Evolutionary conservation across 1,140 invertebrate species (phyloP).

Genomic region (Cotesia glomerata): DNA sequence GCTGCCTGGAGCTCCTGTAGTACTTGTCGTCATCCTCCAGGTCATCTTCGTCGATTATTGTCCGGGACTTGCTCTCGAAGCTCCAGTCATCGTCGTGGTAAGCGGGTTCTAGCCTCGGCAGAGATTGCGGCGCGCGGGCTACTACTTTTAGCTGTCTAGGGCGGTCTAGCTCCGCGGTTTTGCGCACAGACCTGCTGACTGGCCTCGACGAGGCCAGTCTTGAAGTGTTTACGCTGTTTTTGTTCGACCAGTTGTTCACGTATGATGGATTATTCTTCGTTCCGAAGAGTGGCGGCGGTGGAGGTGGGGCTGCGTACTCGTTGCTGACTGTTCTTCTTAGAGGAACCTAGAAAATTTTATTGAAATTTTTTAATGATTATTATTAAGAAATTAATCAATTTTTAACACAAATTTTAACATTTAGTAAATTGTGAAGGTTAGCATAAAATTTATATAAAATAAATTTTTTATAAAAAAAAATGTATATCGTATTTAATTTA

Average conservation of each 20-base stretch:
- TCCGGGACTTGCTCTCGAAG: constrained; percentile 53
- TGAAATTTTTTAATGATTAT: too few species aligned
- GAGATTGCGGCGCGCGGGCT: constrained; percentile 42
- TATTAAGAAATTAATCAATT: too few species aligned
- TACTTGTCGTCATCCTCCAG: constrained; percentile 59
- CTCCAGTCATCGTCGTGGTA: constrained; percentile 51
- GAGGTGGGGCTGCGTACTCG: constrained; percentile 56
- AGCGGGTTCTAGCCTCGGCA: constrained; percentile 35
- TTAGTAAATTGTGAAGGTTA: too few species aligned
- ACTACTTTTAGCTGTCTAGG: constrained; percentile 52
- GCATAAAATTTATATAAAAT: too few species aligned
- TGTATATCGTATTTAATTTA: too few species aligned
- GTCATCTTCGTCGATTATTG: constrained; percentile 51
- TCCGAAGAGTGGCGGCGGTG: constrained; percentile 58
- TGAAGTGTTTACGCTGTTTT: background rate
- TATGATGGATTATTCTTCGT: constrained; percentile 43
- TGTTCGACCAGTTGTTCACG: constrained; percentile 14
- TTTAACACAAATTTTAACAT: too few species aligned
- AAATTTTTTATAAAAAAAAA: too few species aligned
- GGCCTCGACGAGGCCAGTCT: background rate
- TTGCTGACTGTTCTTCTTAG: constrained; percentile 59
- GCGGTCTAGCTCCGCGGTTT: constrained; percentile 43
- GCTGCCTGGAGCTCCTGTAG: constrained; percentile 48
- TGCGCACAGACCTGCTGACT: constrained; percentile 36
- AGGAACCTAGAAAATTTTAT: constrained; percentile 38